Base-by-base conservation (phyloP, 2,113 vertebrate genomes). In the Brachionichthys hirsutus region DNA sequence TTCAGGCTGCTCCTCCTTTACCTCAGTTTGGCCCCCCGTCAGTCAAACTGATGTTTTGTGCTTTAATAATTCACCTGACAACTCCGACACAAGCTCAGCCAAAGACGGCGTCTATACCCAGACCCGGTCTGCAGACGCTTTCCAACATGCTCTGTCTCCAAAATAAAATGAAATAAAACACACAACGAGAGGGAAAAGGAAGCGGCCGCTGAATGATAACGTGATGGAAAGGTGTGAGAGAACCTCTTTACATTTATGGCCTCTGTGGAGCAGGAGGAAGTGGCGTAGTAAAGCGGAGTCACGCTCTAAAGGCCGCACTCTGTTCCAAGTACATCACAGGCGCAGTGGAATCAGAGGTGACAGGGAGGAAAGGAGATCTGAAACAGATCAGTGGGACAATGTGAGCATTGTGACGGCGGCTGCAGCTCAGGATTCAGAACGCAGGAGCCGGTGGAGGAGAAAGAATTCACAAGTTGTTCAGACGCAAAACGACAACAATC, bases 171-270 rank as follows among this genome's bases (percentile, higher is more conserved):
- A 46, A 49, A 35, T 3, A 5, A 40, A 24, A 45, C 7, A 51
- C 16, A 41, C 51, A 60, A 60, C 45, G 12, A 16, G 45, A 35
- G 46, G 67, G 47, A 64, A 70, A 77, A 82, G 80, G 78, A 83
- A 85, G 82, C 47, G 67, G 70, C 59, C 0, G 55, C 72, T 80
- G 81, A 86, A 82, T 87, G 84, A 80, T 83, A 67, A n/a, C 20
- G 76, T 77, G 68, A 80, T 88, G 82, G 70, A 83, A 83, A 89
- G 87, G 87, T 91, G 89, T 82, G 85, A 91, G 84, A 84, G 80
- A 77, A 45, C 77, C 75, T 75, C 86, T 90, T 89, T 75, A 88
- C 77, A 83, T 91, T 92, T 92, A 91, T 17, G 81, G 80, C 84
- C 86, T 87, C 73, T 75, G 82, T 80, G 68, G 87, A 82, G 58